These are phyloP conservation scores for Pongo pygmaeus DNA, from an alignment of 2,113 vertebrate species.

Conservation along the genomic window DNA sequence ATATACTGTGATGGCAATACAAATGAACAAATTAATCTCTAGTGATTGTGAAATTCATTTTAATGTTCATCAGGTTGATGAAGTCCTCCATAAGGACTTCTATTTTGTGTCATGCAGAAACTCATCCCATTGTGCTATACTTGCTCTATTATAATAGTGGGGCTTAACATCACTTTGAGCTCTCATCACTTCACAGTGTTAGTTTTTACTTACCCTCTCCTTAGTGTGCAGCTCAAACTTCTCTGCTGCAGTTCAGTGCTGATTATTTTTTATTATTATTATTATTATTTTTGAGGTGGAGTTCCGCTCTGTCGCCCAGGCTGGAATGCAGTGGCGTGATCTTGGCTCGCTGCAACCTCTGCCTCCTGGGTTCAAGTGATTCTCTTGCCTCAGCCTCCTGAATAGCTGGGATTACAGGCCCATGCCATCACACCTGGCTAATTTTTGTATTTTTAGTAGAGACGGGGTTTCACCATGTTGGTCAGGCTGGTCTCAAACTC, in stretches of 20 bases:
- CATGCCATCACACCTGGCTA: accelerated
- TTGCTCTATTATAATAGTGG: neutral
- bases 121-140: neutral
- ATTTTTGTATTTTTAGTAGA: too few relatives aligned
- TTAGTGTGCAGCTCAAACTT: neutral
- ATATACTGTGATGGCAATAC: neutral
- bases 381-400: too few relatives aligned
- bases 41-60: neutral
- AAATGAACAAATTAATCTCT: neutral
- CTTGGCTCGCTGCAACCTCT: too few relatives aligned
- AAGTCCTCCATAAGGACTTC: neutral
- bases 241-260: neutral
- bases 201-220: neutral
- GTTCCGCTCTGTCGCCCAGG: too few relatives aligned
- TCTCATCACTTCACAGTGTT: neutral
- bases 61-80: neutral
- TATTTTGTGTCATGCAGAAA: neutral
- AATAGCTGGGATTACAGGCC: too few relatives aligned
- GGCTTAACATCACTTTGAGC: neutral
- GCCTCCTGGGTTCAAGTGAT: too few relatives aligned
- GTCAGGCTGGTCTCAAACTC: too few relatives aligned
- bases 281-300: too few relatives aligned
- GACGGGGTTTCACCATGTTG: too few relatives aligned
- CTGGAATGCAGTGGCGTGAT: too few relatives aligned
- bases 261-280: neutral